Base-by-base conservation (phyloP, 2,113 vertebrate species). In the Acanthisitta chloris region DNA sequence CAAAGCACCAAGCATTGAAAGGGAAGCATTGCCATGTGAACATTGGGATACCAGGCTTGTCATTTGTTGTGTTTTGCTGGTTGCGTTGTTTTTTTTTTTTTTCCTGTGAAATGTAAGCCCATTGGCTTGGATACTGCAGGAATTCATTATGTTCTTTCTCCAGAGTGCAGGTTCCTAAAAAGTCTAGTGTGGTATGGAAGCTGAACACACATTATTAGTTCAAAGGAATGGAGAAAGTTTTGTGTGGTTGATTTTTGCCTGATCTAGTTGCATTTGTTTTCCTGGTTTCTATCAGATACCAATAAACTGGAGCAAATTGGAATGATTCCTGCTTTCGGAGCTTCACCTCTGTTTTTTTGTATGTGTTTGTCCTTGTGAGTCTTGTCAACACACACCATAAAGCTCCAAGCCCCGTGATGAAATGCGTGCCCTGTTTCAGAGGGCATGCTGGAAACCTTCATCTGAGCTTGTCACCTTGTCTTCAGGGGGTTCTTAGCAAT, bases 1-100 rank as follows among this genome's bases (percentile, higher is more conserved):
- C 73, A 92, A 95, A 98, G 86, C 79, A 94, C 82, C 57, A 85
- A 45, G 29, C 26, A 59, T 48, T 3, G 19, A 95, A 96, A 94
- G 58, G 26, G 84, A 73, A 90, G 52, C 83, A 52, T 67, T 89
- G 8, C 83, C 43, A 67, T 36, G 43, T 82, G 92, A 91, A 49
- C 20, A 59, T 92, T 85, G 38, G 72, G 76, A 38, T 83, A 43
- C n/a, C 72, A 67, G 65, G 42, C 78, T 97, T 51, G 4, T 51
- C 2, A 26, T 71, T 57, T 58, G 12, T 31, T 59, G 10, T 66
- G 38, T 19, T 81, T n/a, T 58, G 21, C 49, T 73, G n/a, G n/a
- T n/a, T n/a, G n/a, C n/a, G n/a, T 51, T 25, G 23, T 71, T 61
- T 23, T 14, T 6, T 5, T 23, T 62, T 34, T 29, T 51, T 24